A percentile compares a stretch with the other conserved stretches of the same genome.
phyloP scores from a whole-genome alignment of 2,797 vertebrate genomes.

The Percopsis omiscomaycus region DNA sequence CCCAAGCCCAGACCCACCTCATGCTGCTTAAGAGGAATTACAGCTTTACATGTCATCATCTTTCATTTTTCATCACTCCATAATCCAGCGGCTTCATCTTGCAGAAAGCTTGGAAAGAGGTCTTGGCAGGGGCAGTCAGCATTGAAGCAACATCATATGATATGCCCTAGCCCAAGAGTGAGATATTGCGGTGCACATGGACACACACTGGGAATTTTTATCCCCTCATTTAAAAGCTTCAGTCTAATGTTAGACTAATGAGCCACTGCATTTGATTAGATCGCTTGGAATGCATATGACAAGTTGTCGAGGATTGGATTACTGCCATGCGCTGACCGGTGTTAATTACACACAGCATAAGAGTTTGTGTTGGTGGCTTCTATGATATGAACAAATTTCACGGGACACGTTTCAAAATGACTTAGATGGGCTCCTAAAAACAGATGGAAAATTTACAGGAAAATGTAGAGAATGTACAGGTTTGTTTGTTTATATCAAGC shows the following conservation, averaged over 20 bases:
- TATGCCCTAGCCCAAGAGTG: constrained; percentile 24
- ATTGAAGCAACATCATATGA: constrained; percentile 15
- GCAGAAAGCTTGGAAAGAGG: not conserved
- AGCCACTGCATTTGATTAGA: constrained; percentile 16
- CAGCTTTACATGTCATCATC: not conserved
- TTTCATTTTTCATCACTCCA: not conserved
- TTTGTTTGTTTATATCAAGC: too few relatives aligned
- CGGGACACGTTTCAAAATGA: too few relatives aligned
- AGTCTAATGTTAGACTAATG: constrained; percentile 40
- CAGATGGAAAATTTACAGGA: too few relatives aligned
- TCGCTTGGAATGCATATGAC: too few relatives aligned
- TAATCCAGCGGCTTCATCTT: not conserved
- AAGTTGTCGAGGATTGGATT: too few relatives aligned
- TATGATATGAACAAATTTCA: too few relatives aligned
- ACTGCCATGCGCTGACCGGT: too few relatives aligned
- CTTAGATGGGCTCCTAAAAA: too few relatives aligned
- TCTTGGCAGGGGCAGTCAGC: constrained; percentile 7
- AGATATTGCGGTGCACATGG: constrained; percentile 27
- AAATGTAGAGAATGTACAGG: too few relatives aligned
- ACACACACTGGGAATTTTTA: constrained; percentile 49
- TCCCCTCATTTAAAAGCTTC: constrained; percentile 48
- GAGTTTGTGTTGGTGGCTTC: too few relatives aligned
- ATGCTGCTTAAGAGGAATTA: not conserved
- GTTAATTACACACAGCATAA: too few relatives aligned
- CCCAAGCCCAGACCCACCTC: not conserved